phyloP scores from a whole-genome alignment of 2,113 vertebrate species.

The Toxotes chatareus region DNA sequence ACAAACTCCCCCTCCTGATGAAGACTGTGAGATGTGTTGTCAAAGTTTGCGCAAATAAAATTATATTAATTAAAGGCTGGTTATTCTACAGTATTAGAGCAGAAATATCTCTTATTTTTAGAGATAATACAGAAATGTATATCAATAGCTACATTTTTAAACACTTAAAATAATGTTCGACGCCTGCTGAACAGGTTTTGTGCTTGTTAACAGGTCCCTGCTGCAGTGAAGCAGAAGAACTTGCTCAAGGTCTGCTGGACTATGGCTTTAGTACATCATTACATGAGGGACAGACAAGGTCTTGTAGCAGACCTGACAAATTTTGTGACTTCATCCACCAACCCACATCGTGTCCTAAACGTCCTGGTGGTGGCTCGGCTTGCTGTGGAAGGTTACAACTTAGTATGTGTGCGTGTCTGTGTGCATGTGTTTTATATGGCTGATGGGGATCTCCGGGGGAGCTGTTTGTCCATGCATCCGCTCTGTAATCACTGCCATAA shows the following conservation, averaged over 20 bases:
- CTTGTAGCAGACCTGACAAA: conserved; percentile 37
- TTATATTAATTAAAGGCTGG: neutral
- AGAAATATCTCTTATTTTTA: neutral
- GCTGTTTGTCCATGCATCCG: conserved; percentile 64
- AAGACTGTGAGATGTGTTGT: neutral
- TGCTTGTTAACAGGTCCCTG: conserved; percentile 41
- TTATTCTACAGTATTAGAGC: neutral
- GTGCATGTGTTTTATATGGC: conserved; percentile 46
- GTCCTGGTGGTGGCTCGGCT: conserved; percentile 11
- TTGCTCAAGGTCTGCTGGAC: conserved; percentile 47
- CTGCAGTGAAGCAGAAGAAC: conserved; percentile 20
- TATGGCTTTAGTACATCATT: conserved; percentile 21
- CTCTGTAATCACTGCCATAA: conserved; percentile 76
- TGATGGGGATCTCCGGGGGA: conserved; percentile 60
- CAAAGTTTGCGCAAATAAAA: neutral
- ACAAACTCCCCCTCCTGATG: neutral
- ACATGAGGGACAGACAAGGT: conserved; percentile 34
- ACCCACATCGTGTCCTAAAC: conserved; percentile 12
- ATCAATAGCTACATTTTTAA: neutral
- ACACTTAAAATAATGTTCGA: neutral
- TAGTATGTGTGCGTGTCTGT: conserved; percentile 33
- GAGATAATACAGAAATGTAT: neutral
- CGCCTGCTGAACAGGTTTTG: conserved; percentile 15
- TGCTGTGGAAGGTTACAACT: conserved; percentile 21
- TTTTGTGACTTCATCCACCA: conserved; percentile 25